phyloP scores from a whole-genome alignment of 2,113 vertebrate species.

The Hippocampus comes region DNA sequence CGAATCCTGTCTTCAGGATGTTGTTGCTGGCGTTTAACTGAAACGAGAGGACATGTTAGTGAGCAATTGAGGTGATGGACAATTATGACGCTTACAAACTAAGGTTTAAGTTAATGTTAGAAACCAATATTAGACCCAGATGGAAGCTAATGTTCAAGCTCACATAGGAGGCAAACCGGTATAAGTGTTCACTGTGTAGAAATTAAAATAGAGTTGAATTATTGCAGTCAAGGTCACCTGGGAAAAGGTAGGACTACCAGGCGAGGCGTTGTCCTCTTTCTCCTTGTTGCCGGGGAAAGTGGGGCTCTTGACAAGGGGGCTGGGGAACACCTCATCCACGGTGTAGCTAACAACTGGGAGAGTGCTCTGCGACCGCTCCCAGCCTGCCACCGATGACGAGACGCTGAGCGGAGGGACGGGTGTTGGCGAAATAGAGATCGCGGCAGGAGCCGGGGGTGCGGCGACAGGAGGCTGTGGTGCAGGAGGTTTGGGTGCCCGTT shows the following conservation, averaged over 20 bases:
- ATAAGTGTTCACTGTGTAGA: no score
- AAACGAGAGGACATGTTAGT: neutral
- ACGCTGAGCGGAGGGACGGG: conserved; percentile 44
- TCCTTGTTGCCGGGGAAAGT: conserved; percentile 26
- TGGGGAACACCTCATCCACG: conserved; percentile 71
- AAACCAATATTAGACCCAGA: no score
- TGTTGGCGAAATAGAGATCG: conserved; percentile 68
- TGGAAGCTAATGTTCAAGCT: no score
- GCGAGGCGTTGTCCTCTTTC: conserved; percentile 46
- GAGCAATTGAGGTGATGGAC: neutral
- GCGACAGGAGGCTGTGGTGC: conserved; percentile 68
- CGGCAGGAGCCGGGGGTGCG: conserved; percentile 47
- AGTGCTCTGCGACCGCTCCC: conserved; percentile 76
- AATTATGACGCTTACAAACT: neutral
- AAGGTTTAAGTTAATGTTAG: no score
- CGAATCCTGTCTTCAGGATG: conserved; percentile 96
- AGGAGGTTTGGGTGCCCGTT: conserved; percentile 65
- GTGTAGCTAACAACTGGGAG: conserved; percentile 69
- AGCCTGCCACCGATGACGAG: conserved; percentile 60
- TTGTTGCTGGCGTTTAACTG: conserved; percentile 85
- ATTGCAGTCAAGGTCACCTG: conserved; percentile 73
- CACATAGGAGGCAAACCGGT: no score
- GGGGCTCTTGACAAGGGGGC: conserved; percentile 53
- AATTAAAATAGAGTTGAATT: neutral
- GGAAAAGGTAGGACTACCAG: conserved; percentile 68